Conservation (phyloP, 92 coral and sea anemone genomes). For the Zoanthus sociatus region DNA sequence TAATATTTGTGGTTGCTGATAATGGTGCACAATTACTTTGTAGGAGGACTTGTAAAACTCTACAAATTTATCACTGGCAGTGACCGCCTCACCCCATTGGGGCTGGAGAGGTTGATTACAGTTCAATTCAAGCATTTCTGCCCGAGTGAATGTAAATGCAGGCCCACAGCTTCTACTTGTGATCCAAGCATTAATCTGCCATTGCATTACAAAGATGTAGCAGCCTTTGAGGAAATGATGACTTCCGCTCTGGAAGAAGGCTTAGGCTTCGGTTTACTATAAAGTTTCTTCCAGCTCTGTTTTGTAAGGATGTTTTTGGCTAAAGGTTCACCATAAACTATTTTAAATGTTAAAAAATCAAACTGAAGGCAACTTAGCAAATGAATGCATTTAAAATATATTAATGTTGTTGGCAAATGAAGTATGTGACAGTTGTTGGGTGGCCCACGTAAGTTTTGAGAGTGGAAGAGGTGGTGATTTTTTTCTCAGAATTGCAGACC, state of each 20-base stretch:
- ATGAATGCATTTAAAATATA: background rate
- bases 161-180: conserved; percentile 75
- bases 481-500: conserved; percentile 14
- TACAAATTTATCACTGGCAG: conserved; percentile 57
- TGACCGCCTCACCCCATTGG: conserved; percentile 42
- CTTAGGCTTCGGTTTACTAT: conserved; percentile 55
- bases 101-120: conserved; percentile 34
- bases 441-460: conserved; percentile 12
- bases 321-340: conserved; percentile 23
- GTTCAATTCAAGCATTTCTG: conserved; percentile 53
- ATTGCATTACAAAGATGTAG: conserved; percentile 54
- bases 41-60: conserved; percentile 56
- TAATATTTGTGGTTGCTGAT: conserved; percentile 18
- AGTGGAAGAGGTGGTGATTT: conserved; percentile 12
- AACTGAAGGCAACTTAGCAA: conserved; percentile 14
- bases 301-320: conserved; percentile 27
- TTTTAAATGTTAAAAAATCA: conserved; percentile 18
- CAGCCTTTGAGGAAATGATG: conserved; percentile 49
- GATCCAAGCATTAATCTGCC: conserved; percentile 61
- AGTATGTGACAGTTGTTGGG: conserved; percentile 15
- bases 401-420: conserved; percentile 13
- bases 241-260: conserved; percentile 59
- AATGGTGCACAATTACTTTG: conserved; percentile 18
- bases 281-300: conserved; percentile 33
- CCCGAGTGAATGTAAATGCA: conserved; percentile 50